Conservation (phyloP, 2,113 vertebrate genomes). For the Takifugu bimaculatus region DNA sequence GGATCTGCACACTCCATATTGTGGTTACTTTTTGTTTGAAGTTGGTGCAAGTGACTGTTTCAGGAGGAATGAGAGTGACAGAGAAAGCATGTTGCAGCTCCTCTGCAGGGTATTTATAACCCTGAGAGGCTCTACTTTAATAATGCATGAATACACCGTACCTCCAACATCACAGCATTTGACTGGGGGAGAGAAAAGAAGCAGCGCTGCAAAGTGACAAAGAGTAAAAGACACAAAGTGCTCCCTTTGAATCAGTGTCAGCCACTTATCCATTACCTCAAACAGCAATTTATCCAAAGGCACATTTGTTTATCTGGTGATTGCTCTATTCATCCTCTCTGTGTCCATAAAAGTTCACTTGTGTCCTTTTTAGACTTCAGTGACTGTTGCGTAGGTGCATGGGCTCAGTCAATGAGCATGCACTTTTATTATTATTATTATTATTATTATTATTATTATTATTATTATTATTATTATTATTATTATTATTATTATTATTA, state of each 20-base stretch:
- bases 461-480: too few species aligned
- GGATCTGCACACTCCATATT: background rate
- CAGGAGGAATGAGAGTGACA: slow-evolving; percentile 9
- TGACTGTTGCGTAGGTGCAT: slow-evolving; percentile 15
- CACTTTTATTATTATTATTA: slow-evolving; percentile 9
- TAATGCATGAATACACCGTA: slow-evolving; percentile 66
- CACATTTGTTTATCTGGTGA: slow-evolving; percentile 43
- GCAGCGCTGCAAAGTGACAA: slow-evolving; percentile 28
- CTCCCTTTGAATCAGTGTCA: slow-evolving; percentile 16
- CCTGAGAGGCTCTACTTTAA: slow-evolving; percentile 58
- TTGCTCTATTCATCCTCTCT: background rate
- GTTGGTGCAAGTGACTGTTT: slow-evolving; percentile 22
- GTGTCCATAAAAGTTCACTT: slow-evolving; percentile 12
- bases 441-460: too few species aligned
- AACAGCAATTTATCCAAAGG: slow-evolving; percentile 38
- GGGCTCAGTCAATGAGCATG: slow-evolving; percentile 10
- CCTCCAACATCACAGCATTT: slow-evolving; percentile 64
- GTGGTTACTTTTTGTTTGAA: background rate
- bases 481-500: too few species aligned
- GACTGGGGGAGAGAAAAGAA: slow-evolving; percentile 37
- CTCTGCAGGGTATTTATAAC: slow-evolving; percentile 66
- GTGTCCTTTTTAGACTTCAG: slow-evolving; percentile 17
- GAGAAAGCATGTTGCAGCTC: slow-evolving; percentile 34
- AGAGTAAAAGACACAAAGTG: slow-evolving; percentile 12
- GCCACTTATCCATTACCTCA: slow-evolving; percentile 14